Evolutionary conservation across 2,113 vertebrate genomes (phyloP), one percentile per base, ranked within the genome.

Genomic region (Vicugna pacos): DNA sequence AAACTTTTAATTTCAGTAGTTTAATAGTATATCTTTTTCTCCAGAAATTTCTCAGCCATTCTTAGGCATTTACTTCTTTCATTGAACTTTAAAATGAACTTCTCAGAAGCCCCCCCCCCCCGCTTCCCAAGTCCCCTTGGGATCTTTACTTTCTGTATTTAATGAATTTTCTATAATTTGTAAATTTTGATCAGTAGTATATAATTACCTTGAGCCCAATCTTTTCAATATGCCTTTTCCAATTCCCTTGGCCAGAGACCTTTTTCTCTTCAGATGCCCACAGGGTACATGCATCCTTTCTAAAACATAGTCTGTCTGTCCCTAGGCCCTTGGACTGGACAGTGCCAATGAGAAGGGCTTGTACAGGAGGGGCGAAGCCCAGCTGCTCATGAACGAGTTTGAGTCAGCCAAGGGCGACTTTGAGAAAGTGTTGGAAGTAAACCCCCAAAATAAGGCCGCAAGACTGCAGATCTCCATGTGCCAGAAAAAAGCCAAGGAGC

Each of bases 281-380:
- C 80, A 32, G 46, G 77, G 76, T 6, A 28, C 24, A 12, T 28
- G 86, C 62, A 12, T 75, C 60, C 77, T 35, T 94, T 70, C 93
- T 98, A 86, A 98, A 28, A 4, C 54, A 35, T 65, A 38, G 19
- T 13, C 70, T 46, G 0, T 98, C 89, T 98, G 52, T 96, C 97
- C 86, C 10, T 93, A 99, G 99, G 99, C 99, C 0, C 98, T 99
- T 26, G 99, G 99, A 62, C 96, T 99, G 26, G 99, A 99, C 95
- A 98, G 98, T 76, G 96, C 97, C 97, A 99, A 99, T 0, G 99
- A 99, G 98, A 99, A 99, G 96, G 99, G 99, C 54, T 97, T 99
- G 96, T 99, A 99, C 97, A 98, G 99, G 28, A 98, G 99, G 0
- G 99, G 99, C 0, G 99, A 99, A 83, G 99, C 99, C 65, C 99